Percentiles rank a stretch among this genome's conserved stretches.
phyloP scores from a whole-genome alignment of 1,140 invertebrate genomes.

The Drosophila parabipectinata region DNA sequence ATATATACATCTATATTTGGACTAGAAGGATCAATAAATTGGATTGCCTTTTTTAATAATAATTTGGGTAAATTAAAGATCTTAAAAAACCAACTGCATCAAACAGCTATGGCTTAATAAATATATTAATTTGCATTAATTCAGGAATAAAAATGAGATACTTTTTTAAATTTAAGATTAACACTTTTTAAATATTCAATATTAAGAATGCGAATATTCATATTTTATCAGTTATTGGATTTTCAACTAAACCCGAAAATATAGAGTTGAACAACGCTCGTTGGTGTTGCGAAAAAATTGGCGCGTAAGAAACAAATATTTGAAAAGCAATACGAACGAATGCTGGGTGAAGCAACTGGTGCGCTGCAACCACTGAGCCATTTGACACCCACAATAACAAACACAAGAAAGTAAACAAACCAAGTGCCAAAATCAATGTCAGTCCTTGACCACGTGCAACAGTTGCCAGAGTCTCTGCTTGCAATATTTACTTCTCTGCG shows the following conservation, averaged over 20 bases:
- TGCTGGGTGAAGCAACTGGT: conserved; percentile 19
- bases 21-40: too few species aligned
- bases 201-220: conserved; percentile 4
- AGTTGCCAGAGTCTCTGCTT: conserved; percentile 49
- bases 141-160: too few species aligned
- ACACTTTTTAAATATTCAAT: background rate
- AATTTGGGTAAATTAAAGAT: too few species aligned
- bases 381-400: conserved; percentile 11
- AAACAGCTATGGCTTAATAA: too few species aligned
- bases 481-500: conserved; percentile 20
- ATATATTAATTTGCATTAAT: too few species aligned
- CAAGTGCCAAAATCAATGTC: conserved; percentile 7
- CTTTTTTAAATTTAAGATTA: background rate
- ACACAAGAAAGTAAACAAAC: background rate
- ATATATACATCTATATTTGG: too few species aligned
- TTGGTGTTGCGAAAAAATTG: background rate
- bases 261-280: conserved; percentile 23
- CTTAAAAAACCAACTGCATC: too few species aligned
- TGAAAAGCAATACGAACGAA: conserved; percentile 9
- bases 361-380: conserved; percentile 27
- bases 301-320: conserved; percentile 24
- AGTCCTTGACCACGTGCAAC: conserved; percentile 59
- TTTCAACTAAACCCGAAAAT: conserved; percentile 23
- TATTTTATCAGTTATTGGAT: conserved; percentile 32
- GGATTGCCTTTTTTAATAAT: too few species aligned